Conservation (phyloP, 2,797 vertebrate genomes). For the Esox masquinongy region DNA sequence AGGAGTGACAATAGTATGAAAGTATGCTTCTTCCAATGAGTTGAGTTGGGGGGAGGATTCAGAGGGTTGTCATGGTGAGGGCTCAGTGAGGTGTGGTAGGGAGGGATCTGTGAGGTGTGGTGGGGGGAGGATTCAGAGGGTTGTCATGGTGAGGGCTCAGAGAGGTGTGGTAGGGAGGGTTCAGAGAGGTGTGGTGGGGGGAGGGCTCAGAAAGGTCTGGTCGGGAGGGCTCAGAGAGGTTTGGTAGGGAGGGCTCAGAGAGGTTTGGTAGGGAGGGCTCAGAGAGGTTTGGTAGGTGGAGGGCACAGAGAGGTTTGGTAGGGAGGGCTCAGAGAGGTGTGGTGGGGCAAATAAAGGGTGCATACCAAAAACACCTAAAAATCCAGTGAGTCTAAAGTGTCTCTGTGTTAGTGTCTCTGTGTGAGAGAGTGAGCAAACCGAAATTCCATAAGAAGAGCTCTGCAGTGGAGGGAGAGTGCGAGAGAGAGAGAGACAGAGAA, state of each 20-base stretch:
- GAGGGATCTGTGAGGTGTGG: too few relatives aligned
- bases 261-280: too few relatives aligned
- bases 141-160: not conserved
- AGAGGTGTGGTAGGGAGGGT: not conserved
- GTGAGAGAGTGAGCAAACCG: constrained; percentile 59
- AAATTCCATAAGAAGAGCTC: constrained; percentile 69
- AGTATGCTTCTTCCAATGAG: too few relatives aligned
- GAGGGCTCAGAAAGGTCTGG: too few relatives aligned
- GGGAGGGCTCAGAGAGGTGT: too few relatives aligned
- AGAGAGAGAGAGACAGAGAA: constrained; percentile 49
- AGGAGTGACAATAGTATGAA: not conserved
- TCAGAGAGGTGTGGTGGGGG: too few relatives aligned
- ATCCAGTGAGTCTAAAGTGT: constrained; percentile 9
- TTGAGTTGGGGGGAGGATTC: too few relatives aligned
- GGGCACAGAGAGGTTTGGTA: too few relatives aligned
- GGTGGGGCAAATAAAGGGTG: constrained; percentile 18
- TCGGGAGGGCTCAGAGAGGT: not conserved
- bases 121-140: too few relatives aligned
- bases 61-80: too few relatives aligned
- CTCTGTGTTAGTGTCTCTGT: constrained; percentile 25
- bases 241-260: not conserved
- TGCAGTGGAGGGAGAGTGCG: constrained; percentile 57
- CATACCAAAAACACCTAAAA: constrained; percentile 23
- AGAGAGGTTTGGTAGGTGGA: too few relatives aligned
- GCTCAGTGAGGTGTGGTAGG: too few relatives aligned